Base-by-base conservation (phyloP, 2,113 vertebrate species). In the Verasper variegatus region DNA sequence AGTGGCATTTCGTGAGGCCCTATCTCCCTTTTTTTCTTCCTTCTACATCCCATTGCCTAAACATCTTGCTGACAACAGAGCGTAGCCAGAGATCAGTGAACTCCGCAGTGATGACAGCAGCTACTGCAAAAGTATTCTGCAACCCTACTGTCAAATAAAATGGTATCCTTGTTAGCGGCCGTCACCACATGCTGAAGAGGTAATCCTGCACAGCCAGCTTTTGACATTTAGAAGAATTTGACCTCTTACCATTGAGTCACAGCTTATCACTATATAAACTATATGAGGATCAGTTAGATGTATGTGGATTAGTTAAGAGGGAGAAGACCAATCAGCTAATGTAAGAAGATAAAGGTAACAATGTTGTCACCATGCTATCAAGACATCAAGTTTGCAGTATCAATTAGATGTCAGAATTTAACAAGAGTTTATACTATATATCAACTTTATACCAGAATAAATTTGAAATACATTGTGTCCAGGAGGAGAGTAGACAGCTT, bases 51-150 rank as follows among this genome's bases (percentile, higher is more conserved):
- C 66, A 40, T 70, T 79, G 71, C 78, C 76, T 37, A 66, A 74
- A 67, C 61, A 61, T 63, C 62, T 55, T 59, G 74, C 66, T 78
- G 77, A 85, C 84, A 90, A 72, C 77, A 65, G 45, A 47, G 76
- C 83, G 74, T 74, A 59, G 80, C 74, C 81, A 57, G 59, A 82
- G 82, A 80, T 71, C 62, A 69, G 56, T 23, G 68, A 89, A 76
- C 84, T 86, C 86, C 80, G 81, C 64, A 68, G 86, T 78, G 80
- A 68, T 87, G 83, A 92, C 80, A 71, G 55, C 51, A 89, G 73
- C 75, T 76, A 57, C 74, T 65, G 56, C 77, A 71, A 83, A 81
- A 23, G 69, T 47, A 45, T 49, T 26, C 15, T 2, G 11, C 56
- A 23, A 42, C 21, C 60, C 37, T 0, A 26, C 27, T 58, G 47